Conservation (phyloP, 2,797 vertebrate genomes). For the Karalla daura region DNA sequence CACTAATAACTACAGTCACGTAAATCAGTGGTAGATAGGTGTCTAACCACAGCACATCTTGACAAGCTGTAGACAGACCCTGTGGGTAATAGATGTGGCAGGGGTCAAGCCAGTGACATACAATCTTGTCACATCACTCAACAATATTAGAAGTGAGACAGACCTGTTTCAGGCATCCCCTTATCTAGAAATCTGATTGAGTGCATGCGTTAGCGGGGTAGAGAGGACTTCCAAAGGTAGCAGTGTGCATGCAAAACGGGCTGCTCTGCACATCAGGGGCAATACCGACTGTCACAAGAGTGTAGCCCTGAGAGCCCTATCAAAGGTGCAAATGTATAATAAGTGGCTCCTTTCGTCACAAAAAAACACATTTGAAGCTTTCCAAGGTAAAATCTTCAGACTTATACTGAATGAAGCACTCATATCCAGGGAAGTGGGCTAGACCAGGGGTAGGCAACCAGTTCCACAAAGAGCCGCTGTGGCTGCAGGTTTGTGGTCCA, state of each 20-base stretch:
- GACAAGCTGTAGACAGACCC: not conserved
- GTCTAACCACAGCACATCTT: not conserved
- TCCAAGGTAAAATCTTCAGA: not conserved
- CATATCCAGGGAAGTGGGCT: not conserved
- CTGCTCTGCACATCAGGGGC: not conserved
- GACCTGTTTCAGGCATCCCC: not conserved
- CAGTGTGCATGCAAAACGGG: not conserved
- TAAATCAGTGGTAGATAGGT: not conserved
- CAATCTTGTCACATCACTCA: too few relatives aligned
- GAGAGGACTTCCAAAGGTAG: not conserved
- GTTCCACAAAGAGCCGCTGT: too few relatives aligned
- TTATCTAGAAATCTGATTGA: not conserved
- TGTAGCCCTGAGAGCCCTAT: not conserved
- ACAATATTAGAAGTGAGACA: not conserved
- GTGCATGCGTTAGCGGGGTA: not conserved
- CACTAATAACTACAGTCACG: not conserved
- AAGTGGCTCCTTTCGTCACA: not conserved
- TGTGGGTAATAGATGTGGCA: too few relatives aligned
- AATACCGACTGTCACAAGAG: not conserved
- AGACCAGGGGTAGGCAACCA: too few relatives aligned
- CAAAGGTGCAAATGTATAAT: not conserved
- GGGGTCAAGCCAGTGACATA: too few relatives aligned
- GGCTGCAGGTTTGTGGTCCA: too few relatives aligned
- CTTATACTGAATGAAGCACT: too few relatives aligned
- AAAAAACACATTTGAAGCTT: not conserved